phyloP scores from a whole-genome alignment of 1,140 invertebrate species.

The Drosophila sp. region DNA sequence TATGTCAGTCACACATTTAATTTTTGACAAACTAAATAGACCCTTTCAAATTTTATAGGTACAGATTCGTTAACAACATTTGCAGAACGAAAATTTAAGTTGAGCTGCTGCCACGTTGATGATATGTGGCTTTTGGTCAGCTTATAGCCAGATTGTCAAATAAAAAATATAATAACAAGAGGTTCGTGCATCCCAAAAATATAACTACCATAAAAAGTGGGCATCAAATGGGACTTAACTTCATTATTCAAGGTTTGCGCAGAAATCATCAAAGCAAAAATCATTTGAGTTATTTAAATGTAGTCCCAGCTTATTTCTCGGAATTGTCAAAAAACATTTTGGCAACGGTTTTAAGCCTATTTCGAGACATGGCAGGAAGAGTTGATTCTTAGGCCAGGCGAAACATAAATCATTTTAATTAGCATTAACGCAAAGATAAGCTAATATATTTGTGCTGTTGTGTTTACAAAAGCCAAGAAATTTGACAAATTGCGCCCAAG shows the following conservation, averaged over 20 bases:
- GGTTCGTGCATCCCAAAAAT: not conserved
- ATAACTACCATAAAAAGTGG: not conserved
- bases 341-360: not conserved
- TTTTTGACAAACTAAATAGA: too few relatives aligned
- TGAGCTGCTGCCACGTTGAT: constrained; percentile 21
- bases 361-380: not conserved
- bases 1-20: too few relatives aligned
- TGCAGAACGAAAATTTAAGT: constrained; percentile 3
- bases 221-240: constrained; percentile 1
- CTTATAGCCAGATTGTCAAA: constrained; percentile 37
- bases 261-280: constrained; percentile 60
- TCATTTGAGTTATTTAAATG: constrained; percentile 38
- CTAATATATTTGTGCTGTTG: constrained; percentile 3
- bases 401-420: constrained; percentile 51
- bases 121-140: constrained; percentile 52
- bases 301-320: constrained; percentile 7
- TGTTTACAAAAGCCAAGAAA: constrained; percentile 24
- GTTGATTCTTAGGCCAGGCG: not conserved
- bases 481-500: constrained; percentile 61
- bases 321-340: constrained; percentile 15
- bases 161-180: not conserved
- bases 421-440: not conserved
- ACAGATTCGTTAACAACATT: not conserved
- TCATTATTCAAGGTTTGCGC: not conserved
- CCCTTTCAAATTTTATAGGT: too few relatives aligned